Evolutionary conservation across 2,888 invertebrate species (phyloP).

Genomic region (Eristalis tenax): DNA sequence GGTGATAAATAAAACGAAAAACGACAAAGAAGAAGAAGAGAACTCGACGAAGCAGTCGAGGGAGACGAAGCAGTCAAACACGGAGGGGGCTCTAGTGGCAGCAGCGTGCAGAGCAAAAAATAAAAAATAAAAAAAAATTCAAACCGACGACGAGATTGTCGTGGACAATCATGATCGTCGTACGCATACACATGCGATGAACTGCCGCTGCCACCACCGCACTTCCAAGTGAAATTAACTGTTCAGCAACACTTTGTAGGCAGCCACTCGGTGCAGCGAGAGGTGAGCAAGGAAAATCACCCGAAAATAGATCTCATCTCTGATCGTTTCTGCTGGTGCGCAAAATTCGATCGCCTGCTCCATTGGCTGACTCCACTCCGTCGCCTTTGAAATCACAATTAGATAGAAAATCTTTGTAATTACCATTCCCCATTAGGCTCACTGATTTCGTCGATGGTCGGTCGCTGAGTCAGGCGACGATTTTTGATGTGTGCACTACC

Average conservation of each 20-base stretch:
- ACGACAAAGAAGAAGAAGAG: conserved; percentile 13
- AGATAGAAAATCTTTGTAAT: conserved; percentile 42
- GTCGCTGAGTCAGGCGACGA: not conserved
- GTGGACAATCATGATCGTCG: conserved; percentile 59
- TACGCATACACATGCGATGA: conserved; percentile 7
- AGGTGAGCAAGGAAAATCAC: conserved; percentile 25
- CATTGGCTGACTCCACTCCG: not conserved
- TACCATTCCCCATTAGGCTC: not conserved
- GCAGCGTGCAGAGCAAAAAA: conserved; percentile 14
- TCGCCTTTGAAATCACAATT: not conserved
- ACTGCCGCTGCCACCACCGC: not conserved
- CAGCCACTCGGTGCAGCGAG: conserved; percentile 3
- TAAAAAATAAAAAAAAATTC: not conserved
- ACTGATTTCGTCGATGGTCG: not conserved
- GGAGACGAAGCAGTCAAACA: conserved; percentile 9
- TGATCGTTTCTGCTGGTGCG: conserved; percentile 31
- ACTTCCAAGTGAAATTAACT: conserved; percentile 53
- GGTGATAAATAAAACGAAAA: conserved; percentile 33
- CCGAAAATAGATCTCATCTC: conserved; percentile 66
- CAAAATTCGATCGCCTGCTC: conserved; percentile 20
- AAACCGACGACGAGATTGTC: conserved; percentile 49
- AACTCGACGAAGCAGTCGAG: not conserved
- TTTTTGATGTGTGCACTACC: not conserved
- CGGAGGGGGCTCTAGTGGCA: conserved; percentile 15
- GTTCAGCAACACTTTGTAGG: conserved; percentile 35